Conservation (phyloP, 2,113 vertebrate genomes). For the Apteryx owenii region DNA sequence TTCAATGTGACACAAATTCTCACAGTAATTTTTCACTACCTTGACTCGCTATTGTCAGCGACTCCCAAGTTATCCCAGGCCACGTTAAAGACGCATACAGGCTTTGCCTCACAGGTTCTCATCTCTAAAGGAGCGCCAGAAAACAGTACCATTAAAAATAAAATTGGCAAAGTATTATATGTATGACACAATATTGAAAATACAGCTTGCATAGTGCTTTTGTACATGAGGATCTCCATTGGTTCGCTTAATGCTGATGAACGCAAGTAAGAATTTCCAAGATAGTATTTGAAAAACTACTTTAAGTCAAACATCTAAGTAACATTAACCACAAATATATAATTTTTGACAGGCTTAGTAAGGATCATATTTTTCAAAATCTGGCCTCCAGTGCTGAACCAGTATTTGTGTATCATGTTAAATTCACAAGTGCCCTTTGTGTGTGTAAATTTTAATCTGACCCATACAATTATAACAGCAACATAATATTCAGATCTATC, state of each 20-base stretch:
- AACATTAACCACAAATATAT: neutral
- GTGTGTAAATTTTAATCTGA: neutral
- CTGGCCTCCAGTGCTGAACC: neutral
- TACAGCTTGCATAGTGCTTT: neutral
- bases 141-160: neutral
- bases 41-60: neutral
- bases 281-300: neutral
- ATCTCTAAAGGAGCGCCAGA: neutral
- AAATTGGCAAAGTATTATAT: neutral
- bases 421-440: neutral
- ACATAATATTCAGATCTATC: neutral
- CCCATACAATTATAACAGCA: neutral
- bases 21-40: neutral
- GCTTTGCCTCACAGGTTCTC: neutral
- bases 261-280: neutral
- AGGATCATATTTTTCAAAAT: neutral
- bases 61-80: neutral
- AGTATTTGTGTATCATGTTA: neutral
- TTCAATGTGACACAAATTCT: neutral
- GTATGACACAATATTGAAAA: neutral
- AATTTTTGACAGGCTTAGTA: neutral
- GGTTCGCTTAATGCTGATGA: neutral
- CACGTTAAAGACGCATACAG: fast-evolving
- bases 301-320: neutral
- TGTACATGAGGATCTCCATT: neutral